phyloP scores from a whole-genome alignment of 2,888 invertebrate species.

The Malthinus seriepunctatus region DNA sequence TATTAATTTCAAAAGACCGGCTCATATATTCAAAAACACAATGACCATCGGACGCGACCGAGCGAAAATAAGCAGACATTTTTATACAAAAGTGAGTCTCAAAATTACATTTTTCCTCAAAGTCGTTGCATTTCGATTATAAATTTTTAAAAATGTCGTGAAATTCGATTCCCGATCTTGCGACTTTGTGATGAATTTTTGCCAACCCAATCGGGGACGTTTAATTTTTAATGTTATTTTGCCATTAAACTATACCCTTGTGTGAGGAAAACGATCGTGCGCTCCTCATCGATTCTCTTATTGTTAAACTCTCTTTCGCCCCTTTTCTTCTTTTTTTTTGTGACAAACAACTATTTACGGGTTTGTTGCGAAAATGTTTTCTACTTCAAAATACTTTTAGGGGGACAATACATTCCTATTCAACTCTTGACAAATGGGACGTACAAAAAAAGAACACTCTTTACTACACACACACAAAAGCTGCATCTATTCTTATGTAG shows the following conservation, averaged over 20 bases:
- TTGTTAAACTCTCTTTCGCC: slow-evolving; percentile 18
- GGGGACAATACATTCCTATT: slow-evolving; percentile 22
- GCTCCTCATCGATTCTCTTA: slow-evolving; percentile 25
- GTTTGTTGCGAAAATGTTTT: slow-evolving; percentile 25
- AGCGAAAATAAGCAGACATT: slow-evolving; percentile 9
- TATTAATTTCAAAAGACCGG: slow-evolving; percentile 52
- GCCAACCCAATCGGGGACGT: slow-evolving; percentile 31
- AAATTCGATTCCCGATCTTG: slow-evolving; percentile 33
- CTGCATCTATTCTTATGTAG: slow-evolving; percentile 18
- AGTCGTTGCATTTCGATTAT: slow-evolving; percentile 31
- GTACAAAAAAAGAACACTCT: slow-evolving; percentile 15
- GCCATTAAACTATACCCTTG: slow-evolving; percentile 29
- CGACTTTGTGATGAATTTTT: slow-evolving; percentile 34
- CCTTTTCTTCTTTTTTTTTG: background rate
- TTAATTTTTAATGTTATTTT: slow-evolving; percentile 36
- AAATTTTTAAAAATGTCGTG: slow-evolving; percentile 39
- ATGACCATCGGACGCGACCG: slow-evolving; percentile 42
- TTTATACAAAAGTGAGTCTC: background rate
- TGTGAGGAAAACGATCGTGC: slow-evolving; percentile 21
- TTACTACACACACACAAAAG: slow-evolving; percentile 23
- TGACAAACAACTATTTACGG: slow-evolving; percentile 30
- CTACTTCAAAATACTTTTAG: slow-evolving; percentile 20
- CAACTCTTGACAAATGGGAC: slow-evolving; percentile 20
- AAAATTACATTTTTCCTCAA: background rate
- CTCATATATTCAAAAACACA: slow-evolving; percentile 51